A percentile compares a stretch with the other conserved stretches of the same genome.
These are phyloP conservation scores for Sebastes iracundus DNA, from an alignment of 2,797 vertebrate genomes.

Conservation along the genomic window DNA sequence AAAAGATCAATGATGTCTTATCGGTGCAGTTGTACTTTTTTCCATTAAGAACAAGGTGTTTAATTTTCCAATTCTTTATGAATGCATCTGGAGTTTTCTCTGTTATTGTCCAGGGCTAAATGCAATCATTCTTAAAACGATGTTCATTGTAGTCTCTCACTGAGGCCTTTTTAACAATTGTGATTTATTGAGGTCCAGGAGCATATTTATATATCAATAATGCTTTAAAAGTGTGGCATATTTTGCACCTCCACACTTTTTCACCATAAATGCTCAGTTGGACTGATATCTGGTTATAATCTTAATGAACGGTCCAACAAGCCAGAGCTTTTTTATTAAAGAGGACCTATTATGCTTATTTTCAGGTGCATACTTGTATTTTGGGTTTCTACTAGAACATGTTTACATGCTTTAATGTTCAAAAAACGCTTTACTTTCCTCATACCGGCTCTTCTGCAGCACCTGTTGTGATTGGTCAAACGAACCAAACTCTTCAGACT, in stretches of 20 bases:
- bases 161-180: neutral
- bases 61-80: neutral
- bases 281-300: no score
- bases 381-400: no score
- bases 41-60: neutral
- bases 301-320: accelerated
- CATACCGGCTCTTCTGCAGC: no score
- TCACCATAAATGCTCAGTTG: no score
- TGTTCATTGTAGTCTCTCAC: neutral
- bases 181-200: neutral
- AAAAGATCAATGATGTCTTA: neutral
- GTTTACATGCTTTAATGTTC: no score
- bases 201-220: neutral
- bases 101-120: neutral
- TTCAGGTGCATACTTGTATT: no score
- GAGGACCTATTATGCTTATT: no score
- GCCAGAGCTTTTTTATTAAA: no score
- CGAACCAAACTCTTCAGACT: no score
- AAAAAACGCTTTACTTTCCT: no score
- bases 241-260: no score
- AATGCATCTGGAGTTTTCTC: neutral
- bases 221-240: neutral
- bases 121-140: neutral
- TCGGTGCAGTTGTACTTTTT: neutral
- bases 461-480: no score